A percentile compares a stretch with the other conserved stretches of the same genome.
These are phyloP conservation scores for Ibycter americanus DNA, from an alignment of 2,797 vertebrate species.

Conservation along the genomic window DNA sequence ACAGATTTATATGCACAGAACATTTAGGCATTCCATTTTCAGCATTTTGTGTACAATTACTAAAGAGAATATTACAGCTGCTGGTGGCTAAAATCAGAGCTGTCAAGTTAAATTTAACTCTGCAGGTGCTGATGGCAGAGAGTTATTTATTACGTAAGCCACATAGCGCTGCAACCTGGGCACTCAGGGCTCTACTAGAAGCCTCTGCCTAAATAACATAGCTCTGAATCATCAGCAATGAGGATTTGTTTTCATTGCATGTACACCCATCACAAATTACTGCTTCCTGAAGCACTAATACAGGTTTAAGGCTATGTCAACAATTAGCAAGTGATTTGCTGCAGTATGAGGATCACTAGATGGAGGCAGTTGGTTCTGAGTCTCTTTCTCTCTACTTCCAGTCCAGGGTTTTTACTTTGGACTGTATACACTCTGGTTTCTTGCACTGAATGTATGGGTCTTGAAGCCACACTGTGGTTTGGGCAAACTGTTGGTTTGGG, in stretches of 20 bases:
- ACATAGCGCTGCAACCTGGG: neutral
- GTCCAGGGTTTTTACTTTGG: neutral
- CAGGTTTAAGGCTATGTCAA: neutral
- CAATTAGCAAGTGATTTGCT: neutral
- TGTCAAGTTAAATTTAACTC: constrained; percentile 13
- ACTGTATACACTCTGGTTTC: neutral
- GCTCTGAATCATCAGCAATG: neutral
- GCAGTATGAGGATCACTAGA: neutral
- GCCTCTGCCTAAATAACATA: neutral
- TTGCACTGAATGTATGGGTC: neutral
- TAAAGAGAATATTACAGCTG: neutral
- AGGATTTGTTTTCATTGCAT: neutral
- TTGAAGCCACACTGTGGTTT: neutral
- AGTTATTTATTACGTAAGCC: neutral
- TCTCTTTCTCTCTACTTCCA: neutral
- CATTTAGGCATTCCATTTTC: neutral
- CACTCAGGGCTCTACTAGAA: neutral
- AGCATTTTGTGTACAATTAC: neutral
- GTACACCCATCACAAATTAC: neutral
- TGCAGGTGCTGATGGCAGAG: neutral
- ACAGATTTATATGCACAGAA: neutral
- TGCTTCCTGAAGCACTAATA: neutral
- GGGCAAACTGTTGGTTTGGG: neutral
- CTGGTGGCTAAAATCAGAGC: constrained; percentile 20
- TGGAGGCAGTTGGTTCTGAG: neutral